Evolutionary conservation across 1,140 invertebrate species (phyloP), one percentile per base, ranked within the genome.

Genomic region (Chlorops oryzae): DNA sequence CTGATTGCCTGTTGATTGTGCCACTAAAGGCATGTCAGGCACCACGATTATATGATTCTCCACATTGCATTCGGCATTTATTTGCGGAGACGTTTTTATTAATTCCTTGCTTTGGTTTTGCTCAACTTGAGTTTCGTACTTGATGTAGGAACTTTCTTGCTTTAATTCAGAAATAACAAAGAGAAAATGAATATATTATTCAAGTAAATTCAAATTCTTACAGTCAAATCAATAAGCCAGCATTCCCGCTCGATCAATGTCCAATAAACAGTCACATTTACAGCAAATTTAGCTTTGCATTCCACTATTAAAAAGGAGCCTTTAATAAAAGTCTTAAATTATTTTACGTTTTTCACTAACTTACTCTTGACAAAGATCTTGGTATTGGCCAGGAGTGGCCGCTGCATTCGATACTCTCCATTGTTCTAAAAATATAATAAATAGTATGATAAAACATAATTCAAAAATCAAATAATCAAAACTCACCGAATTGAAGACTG

Each of bases 341-440:
- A 46, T 57, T 53, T 28, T 54, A 43, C 39, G 49, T 25, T 13
- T 37, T 35, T 1, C 21, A 13, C 25, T 23, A 28, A 55, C 63
- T 66, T 45, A 70, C 65, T 49, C 56, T 70, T 58, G 9, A 61
- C 57, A 37, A 59, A 69, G 21, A 70, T 66, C 20, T 59, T 59
- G 0, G 65, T 64, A 28, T 58, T 55, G 12, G 51, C 60, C 39
- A 69, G 42, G 12, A 70, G 42, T 0, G 65, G 63, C 24, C 65
- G 59, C 48, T 63, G 59, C n/a, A n/a, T n/a, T n/a, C n/a, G n/a
- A n/a, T n/a, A n/a, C n/a, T n/a, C n/a, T n/a, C n/a, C n/a, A n/a
- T n/a, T n/a, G n/a, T n/a, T n/a, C n/a, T n/a, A n/a, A n/a, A n/a
- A n/a, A n/a, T n/a, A n/a, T n/a, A n/a, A n/a, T n/a, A n/a, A n/a